Conservation (phyloP, 2,113 vertebrate species). For the Psilopsiagon aymara region DNA sequence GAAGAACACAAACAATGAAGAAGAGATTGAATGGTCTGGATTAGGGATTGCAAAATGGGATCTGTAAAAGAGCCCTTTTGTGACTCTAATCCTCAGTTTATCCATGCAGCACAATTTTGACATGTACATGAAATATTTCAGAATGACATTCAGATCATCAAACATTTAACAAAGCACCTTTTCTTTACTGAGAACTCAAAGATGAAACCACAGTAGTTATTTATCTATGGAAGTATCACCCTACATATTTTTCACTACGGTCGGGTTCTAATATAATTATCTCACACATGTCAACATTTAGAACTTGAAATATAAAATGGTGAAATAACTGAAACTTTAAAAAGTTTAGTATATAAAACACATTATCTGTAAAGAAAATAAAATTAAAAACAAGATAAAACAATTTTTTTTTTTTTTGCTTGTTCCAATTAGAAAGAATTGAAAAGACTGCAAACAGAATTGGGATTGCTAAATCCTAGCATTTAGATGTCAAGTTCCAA, state of each 20-base stretch:
- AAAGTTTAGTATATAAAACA: neutral
- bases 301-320: neutral
- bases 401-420: neutral
- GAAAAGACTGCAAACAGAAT: neutral
- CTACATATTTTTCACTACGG: neutral
- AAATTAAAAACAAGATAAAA: neutral
- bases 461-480: neutral
- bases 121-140: neutral
- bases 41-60: neutral
- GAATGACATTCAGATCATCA: neutral
- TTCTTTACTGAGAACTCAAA: neutral
- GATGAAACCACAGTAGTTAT: neutral
- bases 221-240: neutral
- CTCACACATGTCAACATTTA: neutral
- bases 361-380: neutral
- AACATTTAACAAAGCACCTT: neutral
- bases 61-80: neutral
- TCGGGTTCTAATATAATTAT: neutral
- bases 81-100: neutral
- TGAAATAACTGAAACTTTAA: neutral
- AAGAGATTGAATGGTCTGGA: neutral
- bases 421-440: neutral
- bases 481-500: constrained; percentile 6
- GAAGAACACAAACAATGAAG: neutral
- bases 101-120: neutral